Percentiles rank a stretch among this genome's conserved stretches.
Conservation (phyloP, 2,113 vertebrate species). For the Cynoglossus semilaevis region DNA sequence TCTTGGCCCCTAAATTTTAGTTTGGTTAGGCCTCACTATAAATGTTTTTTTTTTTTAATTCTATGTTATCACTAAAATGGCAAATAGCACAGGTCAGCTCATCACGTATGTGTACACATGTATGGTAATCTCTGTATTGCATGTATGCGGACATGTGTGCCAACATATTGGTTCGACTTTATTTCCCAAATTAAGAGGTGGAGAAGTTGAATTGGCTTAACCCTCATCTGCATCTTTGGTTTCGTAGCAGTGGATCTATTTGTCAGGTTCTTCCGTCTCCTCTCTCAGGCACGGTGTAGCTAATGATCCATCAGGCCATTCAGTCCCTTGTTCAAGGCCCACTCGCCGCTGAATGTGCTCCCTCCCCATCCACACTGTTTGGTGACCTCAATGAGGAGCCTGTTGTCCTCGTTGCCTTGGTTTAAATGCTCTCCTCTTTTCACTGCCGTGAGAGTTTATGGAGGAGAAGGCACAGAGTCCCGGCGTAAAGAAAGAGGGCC, state of each 20-base stretch:
- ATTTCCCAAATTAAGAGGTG: constrained; percentile 55
- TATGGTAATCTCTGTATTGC: no score
- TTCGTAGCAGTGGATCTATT: constrained; percentile 40
- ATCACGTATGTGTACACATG: no score
- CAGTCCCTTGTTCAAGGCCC: constrained; percentile 59
- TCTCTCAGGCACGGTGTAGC: constrained; percentile 52
- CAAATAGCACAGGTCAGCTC: no score
- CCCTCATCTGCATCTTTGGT: constrained; percentile 56
- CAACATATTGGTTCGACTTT: constrained; percentile 43
- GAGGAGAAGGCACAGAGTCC: constrained; percentile 55
- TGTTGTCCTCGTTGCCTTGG: constrained; percentile 58
- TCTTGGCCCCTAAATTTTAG: no score
- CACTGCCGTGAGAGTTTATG: constrained; percentile 66
- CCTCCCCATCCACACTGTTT: constrained; percentile 61
- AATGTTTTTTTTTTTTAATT: no score
- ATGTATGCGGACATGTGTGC: constrained; percentile 2
- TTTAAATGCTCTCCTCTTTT: constrained; percentile 66
- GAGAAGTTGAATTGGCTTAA: constrained; percentile 58
- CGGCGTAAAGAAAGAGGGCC: constrained; percentile 33
- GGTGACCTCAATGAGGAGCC: constrained; percentile 72
- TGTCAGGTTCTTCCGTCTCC: constrained; percentile 60
- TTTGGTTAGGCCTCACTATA: no score
- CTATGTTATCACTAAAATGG: no score
- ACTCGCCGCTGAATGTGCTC: constrained; percentile 59
- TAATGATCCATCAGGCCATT: constrained; percentile 66